These are phyloP conservation scores for Dipodomys spectabilis DNA, from an alignment of 2,113 vertebrate genomes.

Conservation along the genomic window DNA sequence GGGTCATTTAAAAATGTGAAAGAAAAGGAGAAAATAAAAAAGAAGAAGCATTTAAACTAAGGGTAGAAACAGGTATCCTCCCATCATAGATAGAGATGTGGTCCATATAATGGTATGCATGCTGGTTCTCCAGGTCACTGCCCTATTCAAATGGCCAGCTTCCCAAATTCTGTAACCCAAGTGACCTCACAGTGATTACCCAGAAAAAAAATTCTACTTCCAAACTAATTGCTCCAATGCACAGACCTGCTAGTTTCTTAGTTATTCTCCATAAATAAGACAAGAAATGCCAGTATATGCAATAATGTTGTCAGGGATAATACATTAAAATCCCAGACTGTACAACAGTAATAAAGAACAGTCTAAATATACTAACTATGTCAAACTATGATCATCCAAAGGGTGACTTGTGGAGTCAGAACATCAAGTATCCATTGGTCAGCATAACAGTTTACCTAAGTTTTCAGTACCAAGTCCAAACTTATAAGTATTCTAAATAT, in stretches of 20 bases:
- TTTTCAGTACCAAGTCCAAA: not conserved
- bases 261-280: not conserved
- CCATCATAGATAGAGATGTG: not conserved
- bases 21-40: not conserved
- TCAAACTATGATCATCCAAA: not conserved
- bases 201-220: not conserved
- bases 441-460: not conserved
- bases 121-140: not conserved
- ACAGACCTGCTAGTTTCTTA: conserved; percentile 7
- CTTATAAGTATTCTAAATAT: not conserved
- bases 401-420: not conserved
- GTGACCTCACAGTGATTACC: not conserved
- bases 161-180: not conserved
- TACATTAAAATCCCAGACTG: not conserved
- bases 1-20: not conserved
- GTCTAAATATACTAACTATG: not conserved
- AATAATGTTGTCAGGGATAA: not conserved
- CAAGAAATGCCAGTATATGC: not conserved
- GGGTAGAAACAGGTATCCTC: not conserved
- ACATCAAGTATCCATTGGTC: not conserved
- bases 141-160: not conserved
- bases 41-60: not conserved
- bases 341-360: not conserved
- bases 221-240: not conserved
- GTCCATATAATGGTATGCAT: not conserved